phyloP scores from a whole-genome alignment of 64 coral and sea anemone genomes.

The Orbicella faveolata region DNA sequence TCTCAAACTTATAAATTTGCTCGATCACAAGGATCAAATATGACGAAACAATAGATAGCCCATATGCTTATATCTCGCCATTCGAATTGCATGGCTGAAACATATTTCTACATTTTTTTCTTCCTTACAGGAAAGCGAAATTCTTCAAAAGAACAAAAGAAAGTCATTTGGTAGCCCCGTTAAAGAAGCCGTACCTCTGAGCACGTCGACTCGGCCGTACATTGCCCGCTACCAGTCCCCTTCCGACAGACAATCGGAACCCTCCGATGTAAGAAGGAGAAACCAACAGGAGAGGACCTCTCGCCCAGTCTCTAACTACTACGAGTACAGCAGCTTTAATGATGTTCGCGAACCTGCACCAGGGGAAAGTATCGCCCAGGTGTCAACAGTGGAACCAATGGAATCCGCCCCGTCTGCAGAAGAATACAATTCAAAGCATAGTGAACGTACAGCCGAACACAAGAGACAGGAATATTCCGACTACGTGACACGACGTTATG shows the following conservation, averaged over 20 bases:
- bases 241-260: background rate
- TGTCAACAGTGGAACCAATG: background rate
- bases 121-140: conserved; percentile 45
- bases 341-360: background rate
- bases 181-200: conserved; percentile 33
- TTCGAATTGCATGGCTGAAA: background rate
- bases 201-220: conserved; percentile 27
- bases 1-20: too few species aligned
- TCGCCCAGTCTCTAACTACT: conserved; percentile 56
- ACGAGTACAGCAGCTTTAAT: conserved; percentile 49
- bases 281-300: conserved; percentile 3
- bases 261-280: background rate
- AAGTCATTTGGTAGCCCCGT: conserved; percentile 44
- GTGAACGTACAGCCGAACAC: background rate
- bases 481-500: background rate
- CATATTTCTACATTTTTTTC: background rate
- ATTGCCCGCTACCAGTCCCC: background rate
- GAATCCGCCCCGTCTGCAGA: conserved; percentile 6
- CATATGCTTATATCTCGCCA: too few species aligned
- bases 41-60: too few species aligned
- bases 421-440: background rate
- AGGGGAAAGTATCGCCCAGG: background rate
- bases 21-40: too few species aligned
- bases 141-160: conserved; percentile 49
- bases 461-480: conserved; percentile 17